Percentiles rank a stretch among this genome's conserved stretches.
Evolutionary conservation across 2,888 invertebrate genomes (phyloP).

Genomic region (Euplexia lucipara): DNA sequence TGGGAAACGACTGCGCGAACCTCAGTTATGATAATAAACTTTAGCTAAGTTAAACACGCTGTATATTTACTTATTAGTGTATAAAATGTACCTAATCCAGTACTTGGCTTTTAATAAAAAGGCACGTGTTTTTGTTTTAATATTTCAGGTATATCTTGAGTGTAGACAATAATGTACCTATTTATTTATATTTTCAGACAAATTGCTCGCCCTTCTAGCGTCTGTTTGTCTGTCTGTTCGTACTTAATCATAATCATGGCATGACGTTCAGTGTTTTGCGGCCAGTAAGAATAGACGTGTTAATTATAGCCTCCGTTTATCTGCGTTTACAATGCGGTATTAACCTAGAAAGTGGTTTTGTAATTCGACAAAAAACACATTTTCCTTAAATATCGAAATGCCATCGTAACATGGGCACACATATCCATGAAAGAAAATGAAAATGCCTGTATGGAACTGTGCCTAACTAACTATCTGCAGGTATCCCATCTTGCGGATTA

Average conservation of each 20-base stretch:
- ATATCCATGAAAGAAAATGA: not conserved
- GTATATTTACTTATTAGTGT: conserved; percentile 10
- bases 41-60: conserved; percentile 11
- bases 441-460: too few relatives aligned
- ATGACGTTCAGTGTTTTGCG: conserved; percentile 18
- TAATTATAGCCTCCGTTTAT: conserved; percentile 28
- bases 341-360: not conserved
- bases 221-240: conserved; percentile 52
- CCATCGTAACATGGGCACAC: not conserved
- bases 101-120: conserved; percentile 5
- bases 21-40: conserved; percentile 19
- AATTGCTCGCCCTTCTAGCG: conserved; percentile 49
- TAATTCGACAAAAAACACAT: not conserved
- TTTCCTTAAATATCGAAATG: too few relatives aligned
- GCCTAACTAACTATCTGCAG: too few relatives aligned
- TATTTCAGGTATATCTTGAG: conserved; percentile 26
- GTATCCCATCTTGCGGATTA: too few relatives aligned
- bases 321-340: not conserved
- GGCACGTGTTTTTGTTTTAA: conserved; percentile 38
- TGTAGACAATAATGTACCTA: conserved; percentile 16
- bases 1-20: conserved; percentile 12
- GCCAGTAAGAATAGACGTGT: conserved; percentile 27
- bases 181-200: conserved; percentile 34
- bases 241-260: conserved; percentile 47
- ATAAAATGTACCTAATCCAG: not conserved